Percentiles rank a stretch among this genome's conserved stretches.
Evolutionary conservation across 2,797 vertebrate genomes (phyloP).

Genomic region (Anguilla anguilla): DNA sequence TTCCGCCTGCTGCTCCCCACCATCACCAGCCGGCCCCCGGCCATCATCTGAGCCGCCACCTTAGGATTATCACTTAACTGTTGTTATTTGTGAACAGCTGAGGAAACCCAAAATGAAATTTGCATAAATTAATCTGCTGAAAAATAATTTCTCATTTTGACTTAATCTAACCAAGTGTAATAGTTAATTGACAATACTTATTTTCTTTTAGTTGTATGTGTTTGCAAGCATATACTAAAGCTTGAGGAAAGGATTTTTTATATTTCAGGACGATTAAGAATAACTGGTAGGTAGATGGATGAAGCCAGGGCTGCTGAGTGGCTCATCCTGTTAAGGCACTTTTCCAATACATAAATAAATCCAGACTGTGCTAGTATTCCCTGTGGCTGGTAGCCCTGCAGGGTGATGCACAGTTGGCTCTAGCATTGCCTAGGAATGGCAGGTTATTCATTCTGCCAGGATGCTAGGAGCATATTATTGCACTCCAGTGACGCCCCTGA

Average conservation of each 20-base stretch:
- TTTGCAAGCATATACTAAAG: not conserved
- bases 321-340: too few relatives aligned
- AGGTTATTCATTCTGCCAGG: not conserved
- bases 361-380: not conserved
- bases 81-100: not conserved
- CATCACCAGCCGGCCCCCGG: too few relatives aligned
- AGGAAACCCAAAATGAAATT: not conserved
- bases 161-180: not conserved
- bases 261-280: too few relatives aligned
- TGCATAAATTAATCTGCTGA: not conserved
- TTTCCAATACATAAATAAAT: not conserved
- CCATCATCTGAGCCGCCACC: too few relatives aligned
- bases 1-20: too few relatives aligned
- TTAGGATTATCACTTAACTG: not conserved
- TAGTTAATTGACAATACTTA: not conserved
- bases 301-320: too few relatives aligned
- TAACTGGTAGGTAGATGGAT: too few relatives aligned
- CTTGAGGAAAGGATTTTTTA: not conserved
- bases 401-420: not conserved
- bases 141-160: not conserved
- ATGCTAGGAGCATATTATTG: not conserved
- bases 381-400: not conserved
- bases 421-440: not conserved
- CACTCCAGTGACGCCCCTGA: not conserved
- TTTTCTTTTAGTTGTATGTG: not conserved